Evolutionary conservation across 2,797 vertebrate species (phyloP).

Genomic region (Myotis pilosus): DNA sequence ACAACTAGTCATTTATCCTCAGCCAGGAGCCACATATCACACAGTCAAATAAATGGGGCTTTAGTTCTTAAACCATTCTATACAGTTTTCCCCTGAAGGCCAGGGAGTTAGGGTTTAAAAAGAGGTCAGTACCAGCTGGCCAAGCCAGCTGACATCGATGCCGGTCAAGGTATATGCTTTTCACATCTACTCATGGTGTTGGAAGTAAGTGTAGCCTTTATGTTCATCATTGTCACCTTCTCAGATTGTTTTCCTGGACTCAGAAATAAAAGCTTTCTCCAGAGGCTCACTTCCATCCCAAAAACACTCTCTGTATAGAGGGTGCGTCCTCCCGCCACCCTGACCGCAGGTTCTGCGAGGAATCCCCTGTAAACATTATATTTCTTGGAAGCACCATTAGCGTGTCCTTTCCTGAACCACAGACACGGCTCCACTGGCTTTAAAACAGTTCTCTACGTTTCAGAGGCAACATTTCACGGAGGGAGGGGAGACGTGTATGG

Average conservation of each 20-base stretch:
- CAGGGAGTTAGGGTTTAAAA: slow-evolving; percentile 2
- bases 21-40: not conserved
- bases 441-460: slow-evolving; percentile 50
- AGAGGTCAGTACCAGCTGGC: not conserved
- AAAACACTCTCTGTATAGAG: not conserved
- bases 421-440: slow-evolving; percentile 64
- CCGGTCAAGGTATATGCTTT: not conserved
- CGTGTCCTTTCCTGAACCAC: slow-evolving; percentile 68
- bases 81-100: slow-evolving; percentile 36
- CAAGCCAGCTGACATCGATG: not conserved
- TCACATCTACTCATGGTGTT: not conserved
- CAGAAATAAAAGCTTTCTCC: slow-evolving; percentile 8
- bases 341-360: not conserved
- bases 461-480: slow-evolving; percentile 47
- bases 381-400: slow-evolving; percentile 73
- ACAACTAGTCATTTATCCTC: not conserved
- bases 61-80: slow-evolving; percentile 20
- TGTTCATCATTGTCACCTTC: not conserved
- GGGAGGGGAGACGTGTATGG: not conserved
- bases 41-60: not conserved
- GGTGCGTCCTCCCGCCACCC: not conserved
- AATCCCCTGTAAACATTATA: not conserved
- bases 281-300: not conserved
- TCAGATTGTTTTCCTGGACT: not conserved
- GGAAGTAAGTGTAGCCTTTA: slow-evolving; percentile 5